Evolutionary conservation across 1,140 invertebrate species (phyloP).

Genomic region (Lasaia peninsularis): DNA sequence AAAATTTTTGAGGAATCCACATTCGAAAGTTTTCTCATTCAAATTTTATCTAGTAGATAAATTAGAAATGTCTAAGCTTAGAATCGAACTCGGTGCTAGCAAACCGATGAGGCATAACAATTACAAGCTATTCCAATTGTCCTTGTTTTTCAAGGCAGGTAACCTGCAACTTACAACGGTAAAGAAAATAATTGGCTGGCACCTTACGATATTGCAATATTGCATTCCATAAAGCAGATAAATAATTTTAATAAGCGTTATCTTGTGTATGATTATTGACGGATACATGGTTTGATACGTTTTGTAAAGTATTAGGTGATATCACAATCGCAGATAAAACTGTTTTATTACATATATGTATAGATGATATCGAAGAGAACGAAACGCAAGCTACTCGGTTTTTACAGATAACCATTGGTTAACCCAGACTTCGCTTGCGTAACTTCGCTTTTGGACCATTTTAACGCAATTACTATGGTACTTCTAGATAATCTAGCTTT

Average conservation of each 20-base stretch:
- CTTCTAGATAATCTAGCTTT: no score
- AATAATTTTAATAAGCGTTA: constrained; percentile 6
- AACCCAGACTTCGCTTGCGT: no score
- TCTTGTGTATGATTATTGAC: constrained; percentile 12
- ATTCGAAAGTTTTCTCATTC: constrained; percentile 8
- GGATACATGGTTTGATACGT: neutral
- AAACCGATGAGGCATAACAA: constrained; percentile 32
- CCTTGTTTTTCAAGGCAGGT: constrained; percentile 38
- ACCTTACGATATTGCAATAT: constrained; percentile 25
- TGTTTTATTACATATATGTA: neutral
- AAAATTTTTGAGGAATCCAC: neutral
- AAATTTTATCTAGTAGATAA: constrained; percentile 16
- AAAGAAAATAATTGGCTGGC: constrained; percentile 35
- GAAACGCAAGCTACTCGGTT: no score
- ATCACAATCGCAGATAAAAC: constrained; percentile 4
- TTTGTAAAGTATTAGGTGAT: constrained; percentile 3
- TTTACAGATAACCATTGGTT: no score
- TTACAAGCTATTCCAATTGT: constrained; percentile 22
- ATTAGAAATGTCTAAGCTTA: neutral
- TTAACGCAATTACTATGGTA: no score
- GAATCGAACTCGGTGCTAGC: constrained; percentile 26
- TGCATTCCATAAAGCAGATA: constrained; percentile 20
- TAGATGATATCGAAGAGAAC: no score
- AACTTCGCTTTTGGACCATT: no score
- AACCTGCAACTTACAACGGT: constrained; percentile 25